A percentile compares a stretch with the other conserved stretches of the same genome.
phyloP scores from a whole-genome alignment of 1,140 invertebrate species.

The Asobara japonica region DNA sequence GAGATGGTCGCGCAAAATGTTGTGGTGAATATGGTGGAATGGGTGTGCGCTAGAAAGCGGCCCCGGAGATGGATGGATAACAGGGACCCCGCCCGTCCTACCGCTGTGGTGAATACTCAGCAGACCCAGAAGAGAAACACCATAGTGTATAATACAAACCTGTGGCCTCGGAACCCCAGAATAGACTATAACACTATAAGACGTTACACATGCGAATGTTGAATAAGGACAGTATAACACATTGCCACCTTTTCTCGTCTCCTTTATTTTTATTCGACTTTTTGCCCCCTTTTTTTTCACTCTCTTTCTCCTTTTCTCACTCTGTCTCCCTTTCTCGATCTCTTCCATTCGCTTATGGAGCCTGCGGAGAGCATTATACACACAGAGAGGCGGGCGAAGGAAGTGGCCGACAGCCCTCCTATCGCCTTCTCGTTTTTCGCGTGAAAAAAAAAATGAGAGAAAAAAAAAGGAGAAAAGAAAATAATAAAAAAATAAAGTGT shows the following conservation, averaged over 20 bases:
- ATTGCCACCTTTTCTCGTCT: neutral
- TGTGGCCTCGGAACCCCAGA: neutral
- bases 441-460: neutral
- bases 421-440: conserved; percentile 10
- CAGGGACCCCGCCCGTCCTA: conserved; percentile 36
- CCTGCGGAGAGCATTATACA: conserved; percentile 11
- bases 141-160: neutral
- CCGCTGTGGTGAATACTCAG: conserved; percentile 21
- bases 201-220: neutral
- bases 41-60: conserved; percentile 11
- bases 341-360: neutral
- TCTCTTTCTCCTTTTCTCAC: neutral
- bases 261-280: neutral
- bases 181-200: conserved; percentile 4
- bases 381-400: conserved; percentile 18
- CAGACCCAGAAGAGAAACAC: conserved; percentile 22
- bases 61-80: conserved; percentile 36
- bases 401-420: conserved; percentile 23
- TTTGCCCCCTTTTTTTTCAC: neutral
- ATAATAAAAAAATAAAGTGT: conserved; percentile 15
- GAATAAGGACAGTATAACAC: neutral
- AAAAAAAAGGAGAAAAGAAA: conserved; percentile 9
- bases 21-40: conserved; percentile 32
- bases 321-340: neutral
- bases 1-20: neutral